Percentiles rank a stretch among this genome's conserved stretches.
phyloP scores from a whole-genome alignment of 2,113 vertebrate species.

The Chlamydotis undulata region DNA sequence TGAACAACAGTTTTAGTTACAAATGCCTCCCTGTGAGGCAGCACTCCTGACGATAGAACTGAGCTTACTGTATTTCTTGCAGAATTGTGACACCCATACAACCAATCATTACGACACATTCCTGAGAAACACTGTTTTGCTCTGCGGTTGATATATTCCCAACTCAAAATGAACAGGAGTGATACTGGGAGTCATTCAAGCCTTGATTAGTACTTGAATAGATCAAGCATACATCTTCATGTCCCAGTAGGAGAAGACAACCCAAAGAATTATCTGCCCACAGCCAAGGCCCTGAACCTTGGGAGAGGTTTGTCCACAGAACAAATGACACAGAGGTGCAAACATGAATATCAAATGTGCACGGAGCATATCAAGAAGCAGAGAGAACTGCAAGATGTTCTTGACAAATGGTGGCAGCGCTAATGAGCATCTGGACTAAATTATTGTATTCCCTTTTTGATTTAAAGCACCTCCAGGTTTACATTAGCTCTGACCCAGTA shows the following conservation, averaged over 20 bases:
- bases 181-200: constrained; percentile 29
- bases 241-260: not conserved
- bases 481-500: not conserved
- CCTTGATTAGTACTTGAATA: constrained; percentile 41
- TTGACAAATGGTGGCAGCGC: not conserved
- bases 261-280: not conserved
- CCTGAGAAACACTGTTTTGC: constrained; percentile 57
- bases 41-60: constrained; percentile 36
- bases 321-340: not conserved
- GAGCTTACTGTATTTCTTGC: constrained; percentile 61
- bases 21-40: constrained; percentile 75
- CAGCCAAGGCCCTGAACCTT: not conserved
- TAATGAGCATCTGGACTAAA: not conserved
- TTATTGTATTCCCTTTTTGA: not conserved
- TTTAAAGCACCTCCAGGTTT: not conserved
- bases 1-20: constrained; percentile 71
- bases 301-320: not conserved
- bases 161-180: constrained; percentile 8
- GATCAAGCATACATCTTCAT: not conserved
- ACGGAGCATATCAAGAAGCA: rapidly evolving
- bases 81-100: constrained; percentile 31
- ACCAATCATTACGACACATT: constrained; percentile 64
- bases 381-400: not conserved
- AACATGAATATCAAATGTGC: not conserved
- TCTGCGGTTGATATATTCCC: constrained; percentile 38